A percentile compares a stretch with the other conserved stretches of the same genome.
These are phyloP conservation scores for Lontra canadensis DNA, from an alignment of 2,113 vertebrate genomes.

Conservation along the genomic window DNA sequence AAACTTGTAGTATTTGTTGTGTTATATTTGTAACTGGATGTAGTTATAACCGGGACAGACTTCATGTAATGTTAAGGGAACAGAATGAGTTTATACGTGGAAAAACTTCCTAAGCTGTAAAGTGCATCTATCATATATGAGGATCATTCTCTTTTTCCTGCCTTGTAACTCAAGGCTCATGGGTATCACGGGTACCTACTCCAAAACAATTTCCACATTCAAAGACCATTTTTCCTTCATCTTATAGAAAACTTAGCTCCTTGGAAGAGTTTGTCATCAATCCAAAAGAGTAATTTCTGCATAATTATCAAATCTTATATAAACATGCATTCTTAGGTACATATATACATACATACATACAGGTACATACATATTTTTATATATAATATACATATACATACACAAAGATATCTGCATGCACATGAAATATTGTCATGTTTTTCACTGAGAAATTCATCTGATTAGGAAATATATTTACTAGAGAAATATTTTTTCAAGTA, in stretches of 20 bases:
- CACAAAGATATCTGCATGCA: neutral
- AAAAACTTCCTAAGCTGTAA: neutral
- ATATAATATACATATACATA: neutral
- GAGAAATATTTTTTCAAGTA: constrained; percentile 3
- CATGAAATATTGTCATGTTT: neutral
- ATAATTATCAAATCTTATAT: neutral
- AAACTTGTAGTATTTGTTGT: constrained; percentile 29
- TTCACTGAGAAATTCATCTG: constrained; percentile 1
- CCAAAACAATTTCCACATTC: neutral
- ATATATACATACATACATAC: neutral
- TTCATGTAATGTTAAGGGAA: neutral
- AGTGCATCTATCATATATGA: neutral
- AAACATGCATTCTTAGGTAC: neutral
- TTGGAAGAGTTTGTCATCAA: neutral
- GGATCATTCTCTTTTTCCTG: neutral
- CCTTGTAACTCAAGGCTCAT: neutral
- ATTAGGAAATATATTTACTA: neutral
- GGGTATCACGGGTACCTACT: neutral
- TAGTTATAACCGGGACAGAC: neutral
- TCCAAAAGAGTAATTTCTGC: neutral
- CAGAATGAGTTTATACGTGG: neutral
- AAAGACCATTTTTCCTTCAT: neutral
- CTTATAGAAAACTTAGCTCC: neutral
- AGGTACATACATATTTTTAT: neutral
- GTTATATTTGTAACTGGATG: neutral